These are phyloP conservation scores for Apamea anceps DNA, from an alignment of 2,888 invertebrate genomes.

Conservation along the genomic window DNA sequence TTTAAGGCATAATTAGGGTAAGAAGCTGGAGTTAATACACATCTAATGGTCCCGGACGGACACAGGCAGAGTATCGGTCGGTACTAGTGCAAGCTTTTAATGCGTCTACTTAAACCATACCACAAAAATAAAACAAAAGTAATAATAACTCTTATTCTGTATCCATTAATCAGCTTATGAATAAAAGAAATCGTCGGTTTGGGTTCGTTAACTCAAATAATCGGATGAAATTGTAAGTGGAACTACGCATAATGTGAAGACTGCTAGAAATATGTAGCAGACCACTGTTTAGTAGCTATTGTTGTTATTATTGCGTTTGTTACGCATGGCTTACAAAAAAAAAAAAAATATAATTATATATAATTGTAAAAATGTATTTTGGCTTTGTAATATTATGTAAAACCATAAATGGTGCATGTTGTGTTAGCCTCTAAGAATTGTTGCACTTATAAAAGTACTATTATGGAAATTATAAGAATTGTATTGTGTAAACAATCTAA, in stretches of 20 bases:
- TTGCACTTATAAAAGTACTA: no score
- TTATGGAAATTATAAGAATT: no score
- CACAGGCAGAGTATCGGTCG: neutral
- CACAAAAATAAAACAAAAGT: conserved; percentile 12
- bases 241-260: conserved; percentile 45
- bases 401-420: no score
- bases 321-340: no score
- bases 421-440: no score
- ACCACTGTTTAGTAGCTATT: neutral
- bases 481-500: no score
- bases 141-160: conserved; percentile 42
- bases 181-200: conserved; percentile 63
- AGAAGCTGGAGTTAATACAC: no score
- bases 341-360: no score
- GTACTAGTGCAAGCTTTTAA: neutral
- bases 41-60: neutral
- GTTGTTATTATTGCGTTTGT: no score
- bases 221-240: conserved; percentile 61
- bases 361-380: no score
- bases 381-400: no score
- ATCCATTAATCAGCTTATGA: conserved; percentile 56
- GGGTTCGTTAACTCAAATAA: conserved; percentile 65
- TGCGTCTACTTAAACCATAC: neutral
- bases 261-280: conserved; percentile 19
- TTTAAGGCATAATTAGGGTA: no score